Evolutionary conservation across 2,797 vertebrate species (phyloP), one percentile per base, ranked within the genome.

Genomic region (Atherinosoma microstoma): DNA sequence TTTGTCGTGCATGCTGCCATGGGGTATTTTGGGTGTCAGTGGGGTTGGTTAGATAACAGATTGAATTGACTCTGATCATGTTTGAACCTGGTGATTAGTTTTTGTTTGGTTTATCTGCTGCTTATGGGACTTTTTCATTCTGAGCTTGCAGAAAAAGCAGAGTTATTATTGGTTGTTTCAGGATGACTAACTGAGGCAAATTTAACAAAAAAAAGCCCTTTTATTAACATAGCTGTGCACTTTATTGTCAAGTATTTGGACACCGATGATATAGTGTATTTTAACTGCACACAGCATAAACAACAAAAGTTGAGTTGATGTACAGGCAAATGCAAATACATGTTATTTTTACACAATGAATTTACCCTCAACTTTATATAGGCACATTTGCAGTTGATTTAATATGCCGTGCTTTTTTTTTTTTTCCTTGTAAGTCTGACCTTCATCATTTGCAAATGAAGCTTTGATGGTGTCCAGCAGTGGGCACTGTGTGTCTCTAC

Each of bases 401-500:
- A 36, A 30, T 56, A 38, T 53, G 56, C 47, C 68, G 29, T 51
- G 47, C 51, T 67, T 77, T 45, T 20, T 57, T 38, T 20, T 8
- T 38, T 15, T 29, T 35, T 40, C 71, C 61, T 47, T 63, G 5
- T 4, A 64, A 74, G 78, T 83, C 86, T 93, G 92, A 92, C 92
- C 92, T 92, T 93, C 88, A 93, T 90, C 80, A 58, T 76, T 84
- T 79, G 69, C 79, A 79, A 83, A 67, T 84, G 82, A 82, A 78
- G 66, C 75, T 82, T 72, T 68, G 70, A 75, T 64, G 72, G 62
- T 78, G 86, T 83, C 91, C 92, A 92, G 88, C 85, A 93, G 92
- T 92, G 92, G 92, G 92, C 90, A 91, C 82, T 93, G 86, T 92
- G 67, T 85, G 79, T 70, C 89, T 82, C 27, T 57, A 60, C 84